Evolutionary conservation across 2,888 invertebrate genomes (phyloP).

Genomic region (Cantharis rufa): DNA sequence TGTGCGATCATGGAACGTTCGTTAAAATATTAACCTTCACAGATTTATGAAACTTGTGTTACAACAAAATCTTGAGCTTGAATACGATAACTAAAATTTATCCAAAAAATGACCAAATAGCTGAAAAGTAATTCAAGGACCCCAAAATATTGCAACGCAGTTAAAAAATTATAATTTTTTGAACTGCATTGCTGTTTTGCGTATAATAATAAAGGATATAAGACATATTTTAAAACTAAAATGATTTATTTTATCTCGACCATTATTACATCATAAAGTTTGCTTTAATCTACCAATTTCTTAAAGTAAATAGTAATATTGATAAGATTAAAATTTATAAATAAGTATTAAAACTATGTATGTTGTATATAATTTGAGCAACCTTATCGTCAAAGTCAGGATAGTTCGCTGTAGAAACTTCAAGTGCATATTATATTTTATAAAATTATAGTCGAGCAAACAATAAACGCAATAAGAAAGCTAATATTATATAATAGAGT

Average conservation of each 20-base stretch:
- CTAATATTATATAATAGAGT: not conserved
- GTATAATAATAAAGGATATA: not conserved
- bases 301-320: not conserved
- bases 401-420: not conserved
- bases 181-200: not conserved
- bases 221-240: not conserved
- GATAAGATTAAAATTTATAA: not conserved
- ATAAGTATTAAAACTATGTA: not conserved
- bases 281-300: not conserved
- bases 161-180: not conserved
- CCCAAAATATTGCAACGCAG: not conserved
- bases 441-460: not conserved
- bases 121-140: not conserved
- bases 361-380: not conserved
- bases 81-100: not conserved
- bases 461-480: not conserved
- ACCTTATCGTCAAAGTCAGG: not conserved
- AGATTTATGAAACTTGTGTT: not conserved
- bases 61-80: not conserved
- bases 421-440: not conserved
- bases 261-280: not conserved
- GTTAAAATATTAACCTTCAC: not conserved
- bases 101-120: not conserved
- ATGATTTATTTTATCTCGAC: not conserved
- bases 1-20: not conserved